These are phyloP conservation scores for Akabosia matsudoensis DNA, from an alignment of 1,140 invertebrate genomes.

Conservation along the genomic window DNA sequence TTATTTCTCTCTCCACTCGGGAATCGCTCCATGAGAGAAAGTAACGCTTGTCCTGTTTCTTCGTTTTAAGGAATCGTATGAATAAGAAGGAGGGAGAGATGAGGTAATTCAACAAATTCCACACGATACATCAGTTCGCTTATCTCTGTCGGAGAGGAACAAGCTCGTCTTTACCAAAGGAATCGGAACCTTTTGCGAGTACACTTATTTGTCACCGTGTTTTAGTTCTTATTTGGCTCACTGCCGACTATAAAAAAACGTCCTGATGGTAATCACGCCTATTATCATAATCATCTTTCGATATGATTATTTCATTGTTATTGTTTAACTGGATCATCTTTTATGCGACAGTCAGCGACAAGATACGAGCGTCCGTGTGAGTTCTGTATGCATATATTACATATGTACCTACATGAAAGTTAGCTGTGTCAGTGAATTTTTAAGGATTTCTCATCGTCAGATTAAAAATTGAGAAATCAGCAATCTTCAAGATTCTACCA, in stretches of 20 bases:
- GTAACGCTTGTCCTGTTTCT: neutral
- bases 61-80: neutral
- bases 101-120: constrained; percentile 12
- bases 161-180: neutral
- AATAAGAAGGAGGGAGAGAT: neutral
- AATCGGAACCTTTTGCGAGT: no score
- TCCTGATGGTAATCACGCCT: neutral
- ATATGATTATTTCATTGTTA: neutral
- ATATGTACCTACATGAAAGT: no score
- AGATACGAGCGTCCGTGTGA: no score
- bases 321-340: no score
- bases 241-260: neutral
- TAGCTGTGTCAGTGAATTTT: no score
- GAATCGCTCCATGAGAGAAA: neutral
- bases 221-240: neutral
- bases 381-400: no score
- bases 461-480: no score
- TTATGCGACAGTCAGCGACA: no score
- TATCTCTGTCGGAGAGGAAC: constrained; percentile 6
- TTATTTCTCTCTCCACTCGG: neutral
- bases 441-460: no score
- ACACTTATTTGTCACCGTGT: no score
- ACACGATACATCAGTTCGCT: constrained; percentile 6
- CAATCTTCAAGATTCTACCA: no score
- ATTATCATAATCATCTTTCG: neutral